These are phyloP conservation scores for Otocyon megalotis DNA, from an alignment of 2,113 vertebrate genomes.

Conservation along the genomic window DNA sequence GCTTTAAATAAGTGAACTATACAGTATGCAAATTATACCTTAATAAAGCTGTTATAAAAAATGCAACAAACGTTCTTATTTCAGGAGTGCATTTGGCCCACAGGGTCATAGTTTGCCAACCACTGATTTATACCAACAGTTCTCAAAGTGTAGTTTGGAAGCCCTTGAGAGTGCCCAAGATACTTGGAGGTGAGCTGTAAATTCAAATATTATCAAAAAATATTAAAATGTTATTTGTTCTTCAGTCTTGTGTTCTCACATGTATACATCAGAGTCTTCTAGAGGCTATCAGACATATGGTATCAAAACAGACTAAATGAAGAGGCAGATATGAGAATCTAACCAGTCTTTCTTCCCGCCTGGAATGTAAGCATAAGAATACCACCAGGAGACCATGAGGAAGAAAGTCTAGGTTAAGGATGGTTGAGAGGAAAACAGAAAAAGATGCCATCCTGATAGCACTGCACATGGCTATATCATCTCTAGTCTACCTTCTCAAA, in stretches of 20 bases:
- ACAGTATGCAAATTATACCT: not conserved
- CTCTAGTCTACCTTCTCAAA: not conserved
- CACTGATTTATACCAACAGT: not conserved
- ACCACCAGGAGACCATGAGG: not conserved
- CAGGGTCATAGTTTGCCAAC: not conserved
- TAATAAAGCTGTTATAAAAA: not conserved
- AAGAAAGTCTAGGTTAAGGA: not conserved
- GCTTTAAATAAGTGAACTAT: not conserved
- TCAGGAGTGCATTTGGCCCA: not conserved
- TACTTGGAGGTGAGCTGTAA: not conserved
- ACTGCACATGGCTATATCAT: fast-evolving
- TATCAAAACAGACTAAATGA: not conserved
- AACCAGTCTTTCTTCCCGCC: not conserved
- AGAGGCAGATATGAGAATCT: not conserved
- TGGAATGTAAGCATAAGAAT: not conserved
- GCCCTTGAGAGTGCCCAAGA: not conserved
- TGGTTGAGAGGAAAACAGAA: not conserved
- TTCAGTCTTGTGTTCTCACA: not conserved
- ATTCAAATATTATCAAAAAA: not conserved
- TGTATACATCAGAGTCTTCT: not conserved
- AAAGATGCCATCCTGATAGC: no score
- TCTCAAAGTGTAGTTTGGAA: not conserved
- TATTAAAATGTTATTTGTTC: not conserved
- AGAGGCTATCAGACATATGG: not conserved
- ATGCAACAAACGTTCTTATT: not conserved